A percentile compares a stretch with the other conserved stretches of the same genome.
phyloP scores from a whole-genome alignment of 1,140 invertebrate species.

The Elymnias hypermnestra region DNA sequence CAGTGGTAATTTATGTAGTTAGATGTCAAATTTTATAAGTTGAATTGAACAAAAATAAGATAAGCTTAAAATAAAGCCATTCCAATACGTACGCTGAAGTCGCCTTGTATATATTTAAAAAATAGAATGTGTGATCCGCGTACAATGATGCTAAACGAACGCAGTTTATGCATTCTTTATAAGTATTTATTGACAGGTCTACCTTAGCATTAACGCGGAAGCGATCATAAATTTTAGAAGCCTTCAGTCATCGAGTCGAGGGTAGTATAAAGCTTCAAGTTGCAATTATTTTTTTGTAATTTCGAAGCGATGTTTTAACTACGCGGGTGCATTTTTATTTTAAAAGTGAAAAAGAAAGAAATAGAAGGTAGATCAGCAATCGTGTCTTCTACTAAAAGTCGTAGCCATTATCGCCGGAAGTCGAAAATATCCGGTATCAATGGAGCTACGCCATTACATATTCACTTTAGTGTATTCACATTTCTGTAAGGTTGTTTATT shows the following conservation, averaged over 20 bases:
- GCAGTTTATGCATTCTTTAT: conserved; percentile 37
- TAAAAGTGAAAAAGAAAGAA: conserved; percentile 70
- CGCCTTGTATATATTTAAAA: conserved; percentile 37
- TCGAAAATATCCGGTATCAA: conserved; percentile 51
- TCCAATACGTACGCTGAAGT: conserved; percentile 54
- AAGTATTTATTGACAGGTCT: conserved; percentile 34
- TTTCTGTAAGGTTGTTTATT: conserved; percentile 54
- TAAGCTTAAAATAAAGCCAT: conserved; percentile 68
- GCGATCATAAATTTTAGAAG: conserved; percentile 55
- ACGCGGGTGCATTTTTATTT: conserved; percentile 68
- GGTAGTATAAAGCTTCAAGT: conserved; percentile 52
- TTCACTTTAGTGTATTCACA: conserved; percentile 70
- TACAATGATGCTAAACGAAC: conserved; percentile 55
- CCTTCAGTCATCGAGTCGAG: conserved; percentile 40
- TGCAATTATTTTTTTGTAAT: conserved; percentile 46
- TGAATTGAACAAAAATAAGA: conserved; percentile 50
- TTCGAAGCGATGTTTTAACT: conserved; percentile 62
- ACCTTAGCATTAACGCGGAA: conserved; percentile 61
- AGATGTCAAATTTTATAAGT: conserved; percentile 36
- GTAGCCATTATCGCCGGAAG: conserved; percentile 58
- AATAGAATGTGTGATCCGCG: conserved; percentile 55
- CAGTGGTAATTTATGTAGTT: conserved; percentile 53
- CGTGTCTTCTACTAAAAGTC: conserved; percentile 63
- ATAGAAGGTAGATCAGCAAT: conserved; percentile 68
- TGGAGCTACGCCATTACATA: conserved; percentile 49